phyloP scores from a whole-genome alignment of 2,888 invertebrate species.

The Mesopsocus fuscifrons region DNA sequence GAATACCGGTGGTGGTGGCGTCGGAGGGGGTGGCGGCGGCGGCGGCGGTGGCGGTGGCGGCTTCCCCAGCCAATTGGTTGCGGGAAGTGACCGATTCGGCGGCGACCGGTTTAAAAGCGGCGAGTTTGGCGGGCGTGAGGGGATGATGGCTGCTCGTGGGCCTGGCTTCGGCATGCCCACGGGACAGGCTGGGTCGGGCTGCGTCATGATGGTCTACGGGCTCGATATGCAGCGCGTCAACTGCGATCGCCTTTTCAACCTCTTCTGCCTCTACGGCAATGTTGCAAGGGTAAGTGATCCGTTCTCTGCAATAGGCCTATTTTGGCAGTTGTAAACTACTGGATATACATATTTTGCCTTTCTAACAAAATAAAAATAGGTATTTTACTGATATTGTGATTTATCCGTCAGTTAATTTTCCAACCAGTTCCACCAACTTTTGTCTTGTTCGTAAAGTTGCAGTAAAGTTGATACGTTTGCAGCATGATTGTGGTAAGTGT shows the following conservation, averaged over 20 bases:
- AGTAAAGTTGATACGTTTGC: too few species aligned
- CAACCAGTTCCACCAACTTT: too few species aligned
- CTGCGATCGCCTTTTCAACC: conserved; percentile 89
- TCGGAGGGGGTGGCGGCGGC: conserved; percentile 1
- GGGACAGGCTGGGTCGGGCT: conserved; percentile 7
- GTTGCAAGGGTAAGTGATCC: conserved; percentile 67
- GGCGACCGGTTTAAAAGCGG: conserved; percentile 6
- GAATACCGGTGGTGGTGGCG: too few species aligned
- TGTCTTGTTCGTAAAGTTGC: too few species aligned
- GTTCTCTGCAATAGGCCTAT: too few species aligned
- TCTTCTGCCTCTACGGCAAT: conserved; percentile 97
- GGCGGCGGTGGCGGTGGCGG: conserved; percentile 16
- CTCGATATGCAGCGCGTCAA: conserved; percentile 85
- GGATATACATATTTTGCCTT: too few species aligned
- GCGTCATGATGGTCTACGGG: conserved; percentile 95
- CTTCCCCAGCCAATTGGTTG: conserved; percentile 12
- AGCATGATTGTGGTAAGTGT: too few species aligned
- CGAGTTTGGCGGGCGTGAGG: conserved; percentile 10
- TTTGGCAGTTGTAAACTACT: neutral
- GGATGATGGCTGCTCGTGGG: conserved; percentile 14
- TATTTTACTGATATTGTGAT: conserved; percentile 4
- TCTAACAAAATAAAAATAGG: too few species aligned
- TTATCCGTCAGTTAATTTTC: too few species aligned
- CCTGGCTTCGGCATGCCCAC: conserved; percentile 14
- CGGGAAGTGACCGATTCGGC: conserved; percentile 13